phyloP scores from a whole-genome alignment of 2,113 vertebrate species.

The Bubo blakistoni region DNA sequence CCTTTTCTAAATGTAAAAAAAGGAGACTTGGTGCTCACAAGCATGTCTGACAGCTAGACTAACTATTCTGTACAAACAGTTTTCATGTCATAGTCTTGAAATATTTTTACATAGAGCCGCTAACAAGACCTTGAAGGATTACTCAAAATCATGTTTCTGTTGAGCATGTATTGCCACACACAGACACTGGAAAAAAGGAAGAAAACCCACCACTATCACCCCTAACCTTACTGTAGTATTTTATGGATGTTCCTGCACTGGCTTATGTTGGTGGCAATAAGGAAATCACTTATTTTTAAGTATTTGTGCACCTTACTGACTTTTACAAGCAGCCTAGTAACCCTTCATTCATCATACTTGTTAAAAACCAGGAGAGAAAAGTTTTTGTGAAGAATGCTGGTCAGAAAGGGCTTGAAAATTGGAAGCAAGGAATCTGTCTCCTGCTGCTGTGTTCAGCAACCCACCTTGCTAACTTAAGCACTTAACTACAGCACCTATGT shows the following conservation, averaged over 20 bases:
- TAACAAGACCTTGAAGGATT: conserved; percentile 20
- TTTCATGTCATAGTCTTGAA: neutral
- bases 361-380: neutral
- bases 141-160: neutral
- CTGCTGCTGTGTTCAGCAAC: neutral
- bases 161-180: neutral
- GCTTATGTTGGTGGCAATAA: neutral
- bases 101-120: neutral
- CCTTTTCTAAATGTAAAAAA: neutral
- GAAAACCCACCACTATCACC: neutral
- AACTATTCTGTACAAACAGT: neutral
- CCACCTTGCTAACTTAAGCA: neutral
- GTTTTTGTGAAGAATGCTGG: neutral
- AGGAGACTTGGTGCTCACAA: neutral
- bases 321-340: neutral
- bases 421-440: neutral
- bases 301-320: neutral
- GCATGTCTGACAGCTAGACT: neutral
- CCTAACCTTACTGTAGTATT: neutral
- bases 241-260: neutral
- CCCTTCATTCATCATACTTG: neutral
- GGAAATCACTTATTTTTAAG: neutral
- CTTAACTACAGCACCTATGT: neutral
- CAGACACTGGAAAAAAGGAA: neutral
- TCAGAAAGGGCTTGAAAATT: neutral